These are phyloP conservation scores for Tetranychus truncatus DNA, from an alignment of 2,888 invertebrate genomes.

Conservation along the genomic window DNA sequence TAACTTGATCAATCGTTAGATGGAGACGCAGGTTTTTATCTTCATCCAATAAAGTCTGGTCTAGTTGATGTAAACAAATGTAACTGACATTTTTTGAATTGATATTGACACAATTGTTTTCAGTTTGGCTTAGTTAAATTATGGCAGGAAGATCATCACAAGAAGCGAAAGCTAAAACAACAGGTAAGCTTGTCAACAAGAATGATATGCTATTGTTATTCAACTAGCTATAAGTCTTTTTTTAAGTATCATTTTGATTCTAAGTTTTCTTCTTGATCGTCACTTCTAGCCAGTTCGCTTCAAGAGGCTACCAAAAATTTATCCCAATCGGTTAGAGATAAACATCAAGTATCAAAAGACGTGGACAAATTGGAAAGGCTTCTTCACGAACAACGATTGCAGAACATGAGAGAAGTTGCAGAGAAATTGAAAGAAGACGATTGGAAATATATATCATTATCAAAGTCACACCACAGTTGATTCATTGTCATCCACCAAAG, in stretches of 20 bases:
- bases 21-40: no score
- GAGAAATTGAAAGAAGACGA: slow-evolving; percentile 26
- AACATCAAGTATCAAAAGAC: not conserved
- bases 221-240: no score
- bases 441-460: slow-evolving; percentile 25
- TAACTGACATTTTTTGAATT: no score
- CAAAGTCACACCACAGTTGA: slow-evolving; percentile 7
- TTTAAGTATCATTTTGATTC: not conserved
- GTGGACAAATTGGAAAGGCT: slow-evolving; percentile 5
- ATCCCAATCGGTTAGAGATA: not conserved
- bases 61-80: no score
- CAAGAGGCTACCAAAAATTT: slow-evolving; percentile 1
- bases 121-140: no score
- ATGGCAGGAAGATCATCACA: no score
- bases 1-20: no score
- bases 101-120: no score
- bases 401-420: slow-evolving; percentile 23
- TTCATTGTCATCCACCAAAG: slow-evolving; percentile 6
- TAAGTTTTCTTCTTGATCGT: not conserved
- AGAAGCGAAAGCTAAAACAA: no score
- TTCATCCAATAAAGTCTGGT: no score
- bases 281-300: not conserved
- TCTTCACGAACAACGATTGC: slow-evolving; percentile 19
- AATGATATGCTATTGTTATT: no score
- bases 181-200: no score